Conservation (phyloP, 1,140 invertebrate species). For the Cylas formicarius region DNA sequence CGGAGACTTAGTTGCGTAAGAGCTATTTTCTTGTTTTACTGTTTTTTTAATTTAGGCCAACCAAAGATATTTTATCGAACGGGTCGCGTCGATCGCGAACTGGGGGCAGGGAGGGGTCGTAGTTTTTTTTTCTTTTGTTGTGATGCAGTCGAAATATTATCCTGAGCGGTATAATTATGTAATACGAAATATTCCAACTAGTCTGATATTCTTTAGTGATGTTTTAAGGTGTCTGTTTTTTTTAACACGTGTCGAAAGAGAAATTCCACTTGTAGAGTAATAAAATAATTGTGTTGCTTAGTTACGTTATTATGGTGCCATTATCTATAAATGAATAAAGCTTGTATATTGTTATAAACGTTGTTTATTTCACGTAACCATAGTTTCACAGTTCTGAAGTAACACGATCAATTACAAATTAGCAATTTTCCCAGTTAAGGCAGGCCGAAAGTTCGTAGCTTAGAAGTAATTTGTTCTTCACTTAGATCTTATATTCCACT, state of each 20-base stretch:
- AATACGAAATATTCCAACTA: slow-evolving; percentile 23
- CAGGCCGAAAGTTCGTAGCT: too few relatives aligned
- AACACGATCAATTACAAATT: too few relatives aligned
- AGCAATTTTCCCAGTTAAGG: too few relatives aligned
- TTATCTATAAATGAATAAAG: slow-evolving; percentile 31
- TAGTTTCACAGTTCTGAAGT: too few relatives aligned
- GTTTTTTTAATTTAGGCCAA: slow-evolving; percentile 19
- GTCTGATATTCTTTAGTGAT: slow-evolving; percentile 33
- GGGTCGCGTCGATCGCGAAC: slow-evolving; percentile 11
- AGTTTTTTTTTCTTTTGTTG: slow-evolving; percentile 14
- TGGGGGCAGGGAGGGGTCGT: slow-evolving; percentile 3
- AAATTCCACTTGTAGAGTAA: slow-evolving; percentile 19
- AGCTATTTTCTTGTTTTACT: slow-evolving; percentile 10
- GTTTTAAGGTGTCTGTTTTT: slow-evolving; percentile 29
- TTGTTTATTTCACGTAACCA: too few relatives aligned
- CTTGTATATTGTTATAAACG: slow-evolving; percentile 34
- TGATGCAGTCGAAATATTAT: slow-evolving; percentile 22
- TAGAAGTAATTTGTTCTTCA: too few relatives aligned
- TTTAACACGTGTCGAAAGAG: slow-evolving; percentile 22
- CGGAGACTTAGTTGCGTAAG: slow-evolving; percentile 9
- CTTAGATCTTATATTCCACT: too few relatives aligned
- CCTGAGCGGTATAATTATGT: slow-evolving; percentile 8
- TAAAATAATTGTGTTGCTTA: slow-evolving; percentile 18
- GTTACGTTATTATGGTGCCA: slow-evolving; percentile 30
- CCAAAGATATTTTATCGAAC: slow-evolving; percentile 28